A percentile compares a stretch with the other conserved stretches of the same genome.
Evolutionary conservation across 2,797 vertebrate genomes (phyloP).

Genomic region (Pteronotus mesoamericanus): DNA sequence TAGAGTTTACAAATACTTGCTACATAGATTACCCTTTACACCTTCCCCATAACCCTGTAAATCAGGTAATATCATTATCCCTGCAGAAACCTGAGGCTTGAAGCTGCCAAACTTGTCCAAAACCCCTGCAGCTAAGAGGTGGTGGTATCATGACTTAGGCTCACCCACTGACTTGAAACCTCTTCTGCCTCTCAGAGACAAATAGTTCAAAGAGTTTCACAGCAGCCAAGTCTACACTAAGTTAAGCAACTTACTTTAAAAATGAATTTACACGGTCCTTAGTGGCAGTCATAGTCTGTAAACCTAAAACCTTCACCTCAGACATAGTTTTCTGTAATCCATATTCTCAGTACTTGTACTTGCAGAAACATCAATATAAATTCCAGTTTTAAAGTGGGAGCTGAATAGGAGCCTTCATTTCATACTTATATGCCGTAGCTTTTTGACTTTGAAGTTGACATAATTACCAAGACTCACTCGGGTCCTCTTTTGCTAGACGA

Average conservation of each 20-base stretch:
- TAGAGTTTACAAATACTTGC: neutral
- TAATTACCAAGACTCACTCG: conserved; percentile 37
- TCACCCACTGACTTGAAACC: neutral
- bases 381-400: conserved; percentile 28
- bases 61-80: neutral
- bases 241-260: conserved; percentile 39
- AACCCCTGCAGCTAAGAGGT: neutral
- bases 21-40: neutral
- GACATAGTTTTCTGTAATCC: conserved; percentile 45
- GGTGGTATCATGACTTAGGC: neutral
- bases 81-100: neutral
- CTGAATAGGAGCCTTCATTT: conserved; percentile 33
- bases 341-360: neutral
- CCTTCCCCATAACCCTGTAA: neutral
- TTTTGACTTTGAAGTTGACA: conserved; percentile 49
- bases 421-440: neutral
- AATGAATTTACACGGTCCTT: conserved; percentile 27
- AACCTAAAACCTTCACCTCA: conserved; percentile 30
- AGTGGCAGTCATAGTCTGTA: conserved; percentile 25
- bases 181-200: neutral
- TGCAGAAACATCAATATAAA: conserved; percentile 56
- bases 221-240: neutral
- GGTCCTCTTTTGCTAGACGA: neutral
- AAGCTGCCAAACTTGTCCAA: neutral
- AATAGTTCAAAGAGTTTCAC: conserved; percentile 8